Evolutionary conservation across 2,797 vertebrate species (phyloP), one percentile per base, ranked within the genome.

Genomic region (Crenichthys baileyi): DNA sequence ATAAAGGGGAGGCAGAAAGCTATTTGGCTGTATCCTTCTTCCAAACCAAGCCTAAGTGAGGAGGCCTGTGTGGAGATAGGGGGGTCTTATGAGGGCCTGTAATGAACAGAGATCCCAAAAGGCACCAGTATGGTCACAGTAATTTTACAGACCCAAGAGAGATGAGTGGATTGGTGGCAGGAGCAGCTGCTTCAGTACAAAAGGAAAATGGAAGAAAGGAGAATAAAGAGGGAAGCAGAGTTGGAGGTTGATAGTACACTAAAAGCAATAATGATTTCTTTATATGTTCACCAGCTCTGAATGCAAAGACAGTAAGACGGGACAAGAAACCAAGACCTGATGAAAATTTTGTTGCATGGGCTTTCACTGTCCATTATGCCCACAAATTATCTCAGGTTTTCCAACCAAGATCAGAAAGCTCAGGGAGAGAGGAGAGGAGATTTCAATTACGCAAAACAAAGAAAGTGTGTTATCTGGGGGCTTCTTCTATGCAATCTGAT

Each of bases 31-130:
- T 81, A 79, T 80, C 85, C 67, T 80, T 78, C 81, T 81, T 88
- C 87, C 82, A 81, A 80, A 80, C 73, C 72, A 2, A 79, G 80
- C 78, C 88, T 89, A 91, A 91, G 91, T 89, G 91, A 90, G 82
- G 87, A 91, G 75, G 82, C 84, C 75, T 65, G 71, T 70, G 88
- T 79, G 77, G 87, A 87, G 85, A 90, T 79, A 88, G 81, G 55
- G 87, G 79, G 83, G 87, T 80, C 85, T 83, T 76, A 77, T 73
- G 79, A 86, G 84, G 88, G 82, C 75, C 73, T 41, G 82, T 92
- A 93, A 93, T 94, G 90, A 93, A 88, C 76, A 89, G 83, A 85
- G 81, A 88, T 93, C 93, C 93, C 92, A 77, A 70, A 87, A 90
- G 90, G 87, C 85, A 70, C 26, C 7, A 5, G 36, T 75, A 76